Percentiles rank a stretch among this genome's conserved stretches.
Conservation (phyloP, 2,113 vertebrate species). For the Bettongia penicillata region DNA sequence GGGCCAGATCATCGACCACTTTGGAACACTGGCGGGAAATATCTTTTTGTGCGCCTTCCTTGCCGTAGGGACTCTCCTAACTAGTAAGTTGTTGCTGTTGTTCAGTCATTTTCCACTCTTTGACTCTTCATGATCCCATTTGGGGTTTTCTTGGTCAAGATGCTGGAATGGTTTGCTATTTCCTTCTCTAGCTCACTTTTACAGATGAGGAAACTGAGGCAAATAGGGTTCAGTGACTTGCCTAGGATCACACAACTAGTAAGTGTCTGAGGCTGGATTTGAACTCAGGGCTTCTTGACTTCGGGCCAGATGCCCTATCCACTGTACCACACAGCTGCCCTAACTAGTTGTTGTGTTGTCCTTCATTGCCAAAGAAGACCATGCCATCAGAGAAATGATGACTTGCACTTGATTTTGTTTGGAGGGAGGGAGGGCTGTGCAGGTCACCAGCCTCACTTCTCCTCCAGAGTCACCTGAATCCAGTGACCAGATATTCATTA, state of each 20-base stretch:
- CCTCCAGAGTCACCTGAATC: too few species aligned
- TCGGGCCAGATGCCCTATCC: constrained; percentile 92
- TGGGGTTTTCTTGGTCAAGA: not conserved
- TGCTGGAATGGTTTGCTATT: not conserved
- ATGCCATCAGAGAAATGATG: too few species aligned
- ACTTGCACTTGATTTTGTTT: too few species aligned
- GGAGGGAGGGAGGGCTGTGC: too few species aligned
- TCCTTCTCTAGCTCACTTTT: not conserved
- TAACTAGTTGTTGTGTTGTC: constrained; percentile 57
- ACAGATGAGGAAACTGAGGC: not conserved
- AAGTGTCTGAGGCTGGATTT: not conserved
- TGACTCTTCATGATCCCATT: not conserved
- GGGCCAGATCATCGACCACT: constrained; percentile 91
- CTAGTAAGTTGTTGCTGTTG: constrained; percentile 85
- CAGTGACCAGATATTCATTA: too few species aligned
- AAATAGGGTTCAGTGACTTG: not conserved
- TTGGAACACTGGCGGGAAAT: constrained; percentile 89
- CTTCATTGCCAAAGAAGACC: too few species aligned
- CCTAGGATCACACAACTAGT: not conserved
- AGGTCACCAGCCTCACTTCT: too few species aligned
- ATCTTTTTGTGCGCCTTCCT: constrained; percentile 92
- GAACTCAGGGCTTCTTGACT: constrained; percentile 48
- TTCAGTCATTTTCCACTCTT: not conserved
- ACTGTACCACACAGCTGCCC: constrained; percentile 86
- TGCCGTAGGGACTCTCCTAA: constrained; percentile 88